phyloP scores from a whole-genome alignment of 2,888 invertebrate genomes.

The Drosophila lutescens region DNA sequence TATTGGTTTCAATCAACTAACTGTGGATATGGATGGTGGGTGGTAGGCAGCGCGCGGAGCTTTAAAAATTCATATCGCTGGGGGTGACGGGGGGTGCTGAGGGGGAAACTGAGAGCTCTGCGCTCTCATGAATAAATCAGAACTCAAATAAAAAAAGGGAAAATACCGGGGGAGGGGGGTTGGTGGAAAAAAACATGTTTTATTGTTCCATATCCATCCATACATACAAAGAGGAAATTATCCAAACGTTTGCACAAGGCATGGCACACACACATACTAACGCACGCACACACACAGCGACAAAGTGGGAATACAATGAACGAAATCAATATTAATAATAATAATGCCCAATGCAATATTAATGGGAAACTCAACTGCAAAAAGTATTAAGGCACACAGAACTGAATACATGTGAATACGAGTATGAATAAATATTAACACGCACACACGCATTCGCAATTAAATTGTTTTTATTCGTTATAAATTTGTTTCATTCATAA shows the following conservation, averaged over 20 bases:
- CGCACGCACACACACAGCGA: slow-evolving; percentile 45
- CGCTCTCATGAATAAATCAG: slow-evolving; percentile 68
- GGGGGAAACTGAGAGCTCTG: slow-evolving; percentile 18
- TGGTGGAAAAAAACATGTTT: slow-evolving; percentile 19
- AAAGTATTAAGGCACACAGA: slow-evolving; percentile 54
- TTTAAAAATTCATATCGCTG: slow-evolving; percentile 64
- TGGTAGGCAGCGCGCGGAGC: slow-evolving; percentile 38
- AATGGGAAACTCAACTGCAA: slow-evolving; percentile 67
- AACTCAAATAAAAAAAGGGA: slow-evolving; percentile 38
- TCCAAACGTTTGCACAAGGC: slow-evolving; percentile 71
- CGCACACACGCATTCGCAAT: slow-evolving; percentile 70
- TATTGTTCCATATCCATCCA: slow-evolving; percentile 61
- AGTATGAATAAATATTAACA: slow-evolving; percentile 51
- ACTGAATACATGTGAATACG: slow-evolving; percentile 45
- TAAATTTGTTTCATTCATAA: slow-evolving; percentile 57
- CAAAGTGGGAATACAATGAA: slow-evolving; percentile 61
- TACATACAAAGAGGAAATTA: slow-evolving; percentile 66
- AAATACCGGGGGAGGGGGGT: neutral
- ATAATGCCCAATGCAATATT: slow-evolving; percentile 75
- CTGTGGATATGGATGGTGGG: slow-evolving; percentile 24
- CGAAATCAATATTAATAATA: slow-evolving; percentile 70
- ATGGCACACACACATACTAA: slow-evolving; percentile 41
- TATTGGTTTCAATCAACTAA: slow-evolving; percentile 56
- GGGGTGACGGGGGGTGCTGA: neutral
- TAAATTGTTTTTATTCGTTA: slow-evolving; percentile 72